Evolutionary conservation across 1,140 invertebrate species (phyloP).

Genomic region (Ectropis grisescens): DNA sequence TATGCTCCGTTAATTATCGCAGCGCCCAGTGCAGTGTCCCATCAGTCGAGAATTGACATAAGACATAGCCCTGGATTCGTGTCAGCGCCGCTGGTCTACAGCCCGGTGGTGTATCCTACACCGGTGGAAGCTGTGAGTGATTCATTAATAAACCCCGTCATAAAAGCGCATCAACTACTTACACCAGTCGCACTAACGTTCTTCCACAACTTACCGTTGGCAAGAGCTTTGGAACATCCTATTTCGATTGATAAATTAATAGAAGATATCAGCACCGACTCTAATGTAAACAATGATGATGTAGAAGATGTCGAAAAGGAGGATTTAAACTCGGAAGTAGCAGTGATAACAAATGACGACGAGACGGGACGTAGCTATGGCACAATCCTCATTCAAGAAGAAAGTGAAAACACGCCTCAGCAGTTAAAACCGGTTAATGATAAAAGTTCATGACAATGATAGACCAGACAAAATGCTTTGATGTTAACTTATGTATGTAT

Average conservation of each 20-base stretch:
- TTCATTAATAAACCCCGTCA: constrained; percentile 19
- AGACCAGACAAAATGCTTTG: too few species aligned
- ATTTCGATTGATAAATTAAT: constrained; percentile 26
- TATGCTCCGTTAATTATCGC: constrained; percentile 37
- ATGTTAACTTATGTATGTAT: too few species aligned
- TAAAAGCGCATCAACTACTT: constrained; percentile 21
- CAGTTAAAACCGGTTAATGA: too few species aligned
- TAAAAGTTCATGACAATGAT: too few species aligned
- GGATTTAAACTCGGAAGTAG: too few species aligned
- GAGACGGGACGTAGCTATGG: too few species aligned
- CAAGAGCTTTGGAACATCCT: constrained; percentile 37
- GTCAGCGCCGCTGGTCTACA: constrained; percentile 30
- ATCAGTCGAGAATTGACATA: constrained; percentile 48
- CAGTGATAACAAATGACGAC: too few species aligned
- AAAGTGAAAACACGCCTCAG: too few species aligned
- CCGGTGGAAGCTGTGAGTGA: constrained; percentile 17
- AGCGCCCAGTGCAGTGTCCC: constrained; percentile 44
- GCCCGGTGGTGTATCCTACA: constrained; percentile 22
- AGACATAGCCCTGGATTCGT: constrained; percentile 26
- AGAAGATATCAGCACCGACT: too few species aligned
- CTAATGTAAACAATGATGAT: too few species aligned
- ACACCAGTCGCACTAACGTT: constrained; percentile 35
- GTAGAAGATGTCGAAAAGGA: too few species aligned
- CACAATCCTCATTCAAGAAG: too few species aligned
- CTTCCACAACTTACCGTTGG: constrained; percentile 38